A percentile compares a stretch with the other conserved stretches of the same genome.
phyloP scores from a whole-genome alignment of 2,113 vertebrate genomes.

The Triplophysa rosa region DNA sequence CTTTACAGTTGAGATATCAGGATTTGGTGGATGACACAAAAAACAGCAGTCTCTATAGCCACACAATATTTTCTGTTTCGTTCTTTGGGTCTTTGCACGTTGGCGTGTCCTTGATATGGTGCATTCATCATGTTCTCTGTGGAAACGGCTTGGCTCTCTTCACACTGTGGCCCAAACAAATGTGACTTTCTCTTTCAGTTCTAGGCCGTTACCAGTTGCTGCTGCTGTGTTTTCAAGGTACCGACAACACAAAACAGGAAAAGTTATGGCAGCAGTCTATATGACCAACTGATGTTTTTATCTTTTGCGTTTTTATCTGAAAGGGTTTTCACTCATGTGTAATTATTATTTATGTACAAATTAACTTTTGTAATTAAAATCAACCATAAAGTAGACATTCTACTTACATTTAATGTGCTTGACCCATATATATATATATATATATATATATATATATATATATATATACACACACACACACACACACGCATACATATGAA shows the following conservation, averaged over 20 bases:
- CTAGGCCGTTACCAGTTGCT: conserved; percentile 2
- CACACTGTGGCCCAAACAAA: not conserved
- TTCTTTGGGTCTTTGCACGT: not conserved
- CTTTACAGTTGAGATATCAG: not conserved
- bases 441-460: no score
- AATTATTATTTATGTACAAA: not conserved
- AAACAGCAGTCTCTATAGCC: conserved; percentile 7
- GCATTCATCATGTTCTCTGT: conserved; percentile 6
- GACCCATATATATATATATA: no score
- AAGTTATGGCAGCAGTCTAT: not conserved
- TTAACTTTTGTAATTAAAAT: not conserved
- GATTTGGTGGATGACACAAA: not conserved
- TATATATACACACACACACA: no score
- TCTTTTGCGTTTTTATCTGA: conserved; percentile 3
- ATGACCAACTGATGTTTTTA: not conserved
- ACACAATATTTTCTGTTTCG: not conserved
- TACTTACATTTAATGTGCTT: no score
- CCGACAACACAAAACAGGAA: conserved; percentile 13
- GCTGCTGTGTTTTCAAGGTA: conserved; percentile 7
- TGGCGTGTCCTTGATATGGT: conserved; percentile 45
- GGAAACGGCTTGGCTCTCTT: not conserved
- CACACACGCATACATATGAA: no score
- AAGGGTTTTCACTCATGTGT: not conserved
- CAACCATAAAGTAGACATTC: no score
- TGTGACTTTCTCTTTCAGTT: not conserved